These are phyloP conservation scores for Drosophila trapezifrons DNA, from an alignment of 1,140 invertebrate species.

Conservation along the genomic window DNA sequence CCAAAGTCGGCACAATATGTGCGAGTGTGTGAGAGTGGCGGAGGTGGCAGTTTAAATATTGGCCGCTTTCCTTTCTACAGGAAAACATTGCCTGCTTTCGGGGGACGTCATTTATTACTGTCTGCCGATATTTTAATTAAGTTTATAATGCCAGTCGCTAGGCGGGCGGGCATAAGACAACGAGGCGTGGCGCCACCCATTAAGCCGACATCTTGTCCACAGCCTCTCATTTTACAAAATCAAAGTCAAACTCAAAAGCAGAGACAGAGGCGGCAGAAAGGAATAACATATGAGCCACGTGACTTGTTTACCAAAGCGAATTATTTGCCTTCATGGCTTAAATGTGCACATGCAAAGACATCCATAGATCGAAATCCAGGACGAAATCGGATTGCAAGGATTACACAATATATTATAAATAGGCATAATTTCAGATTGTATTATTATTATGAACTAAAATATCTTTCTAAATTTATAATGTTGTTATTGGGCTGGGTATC, in stretches of 20 bases:
- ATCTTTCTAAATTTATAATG: too few relatives aligned
- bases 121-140: slow-evolving; percentile 77
- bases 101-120: slow-evolving; percentile 49
- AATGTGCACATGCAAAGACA: slow-evolving; percentile 49
- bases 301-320: slow-evolving; percentile 77
- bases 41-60: slow-evolving; percentile 47
- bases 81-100: slow-evolving; percentile 51
- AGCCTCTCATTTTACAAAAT: slow-evolving; percentile 20
- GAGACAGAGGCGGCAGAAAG: slow-evolving; percentile 57
- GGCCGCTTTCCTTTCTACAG: slow-evolving; percentile 39
- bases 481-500: too few relatives aligned
- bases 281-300: slow-evolving; percentile 70
- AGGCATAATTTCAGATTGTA: not conserved
- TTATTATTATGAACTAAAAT: too few relatives aligned
- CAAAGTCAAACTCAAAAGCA: slow-evolving; percentile 66
- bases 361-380: not conserved
- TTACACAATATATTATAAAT: not conserved
- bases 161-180: slow-evolving; percentile 5
- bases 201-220: slow-evolving; percentile 40
- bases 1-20: slow-evolving; percentile 16
- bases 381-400: slow-evolving; percentile 20
- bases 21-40: not conserved
- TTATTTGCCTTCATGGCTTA: slow-evolving; percentile 66
- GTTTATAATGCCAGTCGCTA: slow-evolving; percentile 70
- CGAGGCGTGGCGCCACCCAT: slow-evolving; percentile 26